Conservation (phyloP, 2,888 invertebrate genomes). For the Chloroclystis v-ata region DNA sequence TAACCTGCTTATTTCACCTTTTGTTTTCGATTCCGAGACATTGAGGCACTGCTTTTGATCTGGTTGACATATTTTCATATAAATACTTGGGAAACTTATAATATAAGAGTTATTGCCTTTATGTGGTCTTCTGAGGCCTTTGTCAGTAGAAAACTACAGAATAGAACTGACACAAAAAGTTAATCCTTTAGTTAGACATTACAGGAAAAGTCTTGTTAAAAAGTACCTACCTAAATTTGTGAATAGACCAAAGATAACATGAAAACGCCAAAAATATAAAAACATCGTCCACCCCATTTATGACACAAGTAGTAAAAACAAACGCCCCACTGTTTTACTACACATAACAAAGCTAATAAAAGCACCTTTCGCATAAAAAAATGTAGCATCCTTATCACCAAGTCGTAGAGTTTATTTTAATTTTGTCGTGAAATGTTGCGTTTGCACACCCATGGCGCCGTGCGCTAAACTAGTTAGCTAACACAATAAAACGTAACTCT, state of each 20-base stretch:
- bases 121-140: neutral
- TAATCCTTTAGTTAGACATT: too few relatives aligned
- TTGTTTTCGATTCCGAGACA: slow-evolving; percentile 14
- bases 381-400: slow-evolving; percentile 22
- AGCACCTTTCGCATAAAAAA: slow-evolving; percentile 31
- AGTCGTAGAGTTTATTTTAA: slow-evolving; percentile 23
- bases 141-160: too few relatives aligned
- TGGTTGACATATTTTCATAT: slow-evolving; percentile 3
- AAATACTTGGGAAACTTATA: neutral
- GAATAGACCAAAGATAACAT: neutral
- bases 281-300: slow-evolving; percentile 24
- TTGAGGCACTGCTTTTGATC: slow-evolving; percentile 14
- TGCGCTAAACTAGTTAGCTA: slow-evolving; percentile 66
- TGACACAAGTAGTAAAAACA: slow-evolving; percentile 41
- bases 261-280: slow-evolving; percentile 20
- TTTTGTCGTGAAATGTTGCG: slow-evolving; percentile 17
- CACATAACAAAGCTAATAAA: slow-evolving; percentile 50
- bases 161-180: too few relatives aligned
- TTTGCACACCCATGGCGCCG: slow-evolving; percentile 56
- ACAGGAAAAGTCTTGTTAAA: slow-evolving; percentile 1
- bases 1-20: slow-evolving; percentile 27
- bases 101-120: neutral
- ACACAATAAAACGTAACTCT: slow-evolving; percentile 74
- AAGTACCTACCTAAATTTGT: neutral
- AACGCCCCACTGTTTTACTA: slow-evolving; percentile 49